Evolutionary conservation across 2,113 vertebrate genomes (phyloP).

Genomic region (Apaloderma vittatum): DNA sequence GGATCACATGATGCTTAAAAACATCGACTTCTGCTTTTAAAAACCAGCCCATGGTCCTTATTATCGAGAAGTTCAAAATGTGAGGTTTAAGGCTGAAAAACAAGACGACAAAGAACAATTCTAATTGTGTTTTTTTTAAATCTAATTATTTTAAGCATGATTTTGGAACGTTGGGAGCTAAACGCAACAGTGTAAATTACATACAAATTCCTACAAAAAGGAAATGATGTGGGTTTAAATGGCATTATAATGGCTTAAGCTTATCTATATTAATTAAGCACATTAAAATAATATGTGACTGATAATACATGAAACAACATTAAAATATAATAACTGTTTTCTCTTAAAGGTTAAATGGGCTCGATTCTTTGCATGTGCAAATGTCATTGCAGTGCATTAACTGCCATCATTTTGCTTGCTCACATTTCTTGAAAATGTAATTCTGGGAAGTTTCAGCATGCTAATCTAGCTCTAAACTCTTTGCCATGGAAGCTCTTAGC

Average conservation of each 20-base stretch:
- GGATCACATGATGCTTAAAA: neutral
- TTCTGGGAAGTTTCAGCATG: neutral
- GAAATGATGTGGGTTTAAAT: neutral
- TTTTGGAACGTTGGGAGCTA: neutral
- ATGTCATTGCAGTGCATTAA: neutral
- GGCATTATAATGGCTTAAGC: neutral
- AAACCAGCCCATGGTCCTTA: neutral
- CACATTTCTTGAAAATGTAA: neutral
- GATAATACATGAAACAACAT: neutral
- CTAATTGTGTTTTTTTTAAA: slow-evolving; percentile 35
- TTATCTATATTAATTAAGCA: slow-evolving; percentile 41
- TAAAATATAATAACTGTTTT: slow-evolving; percentile 21
- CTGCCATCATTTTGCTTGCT: neutral
- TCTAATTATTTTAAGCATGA: slow-evolving; percentile 48
- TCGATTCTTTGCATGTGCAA: neutral
- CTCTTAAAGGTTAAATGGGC: slow-evolving; percentile 30
- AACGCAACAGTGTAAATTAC: neutral
- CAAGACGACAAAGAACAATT: slow-evolving; percentile 50
- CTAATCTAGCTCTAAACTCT: neutral
- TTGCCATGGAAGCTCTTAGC: neutral
- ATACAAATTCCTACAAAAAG: neutral
- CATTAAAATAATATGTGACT: slow-evolving; percentile 18
- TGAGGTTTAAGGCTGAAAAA: slow-evolving; percentile 29
- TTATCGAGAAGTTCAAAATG: neutral
- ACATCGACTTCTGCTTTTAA: neutral